Percentiles rank a stretch among this genome's conserved stretches.
phyloP scores from a whole-genome alignment of 1,140 invertebrate genomes.

The Lerema accius region DNA sequence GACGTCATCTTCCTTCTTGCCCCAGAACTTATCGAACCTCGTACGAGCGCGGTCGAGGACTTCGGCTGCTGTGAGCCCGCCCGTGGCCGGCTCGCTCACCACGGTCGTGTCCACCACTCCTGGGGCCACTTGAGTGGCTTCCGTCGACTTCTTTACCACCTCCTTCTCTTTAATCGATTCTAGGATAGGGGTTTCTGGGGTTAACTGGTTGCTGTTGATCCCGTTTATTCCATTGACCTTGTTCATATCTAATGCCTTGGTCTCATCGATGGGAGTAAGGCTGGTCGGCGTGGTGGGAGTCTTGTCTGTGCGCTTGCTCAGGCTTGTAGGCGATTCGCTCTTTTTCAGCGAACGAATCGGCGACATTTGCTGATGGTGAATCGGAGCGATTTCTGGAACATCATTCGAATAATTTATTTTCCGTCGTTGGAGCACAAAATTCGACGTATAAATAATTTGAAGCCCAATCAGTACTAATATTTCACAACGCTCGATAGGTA shows the following conservation, averaged over 20 bases:
- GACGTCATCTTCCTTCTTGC: conserved; percentile 83
- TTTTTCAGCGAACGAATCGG: conserved; percentile 78
- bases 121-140: conserved; percentile 77
- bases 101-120: conserved; percentile 78
- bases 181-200: conserved; percentile 69
- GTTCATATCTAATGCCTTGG: conserved; percentile 76
- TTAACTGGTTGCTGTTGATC: conserved; percentile 70
- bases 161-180: conserved; percentile 67
- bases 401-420: conserved; percentile 38
- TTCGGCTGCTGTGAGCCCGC: conserved; percentile 85
- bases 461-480: conserved; percentile 1
- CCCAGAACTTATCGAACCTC: conserved; percentile 95
- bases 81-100: conserved; percentile 64
- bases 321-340: conserved; percentile 75
- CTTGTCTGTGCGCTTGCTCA: conserved; percentile 77
- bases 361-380: conserved; percentile 80
- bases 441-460: neutral
- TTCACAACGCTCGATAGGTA: neutral
- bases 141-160: conserved; percentile 71
- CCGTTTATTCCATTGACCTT: conserved; percentile 74
- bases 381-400: conserved; percentile 81
- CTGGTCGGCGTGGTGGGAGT: conserved; percentile 79
- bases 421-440: conserved; percentile 12
- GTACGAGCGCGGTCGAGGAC: conserved; percentile 91
- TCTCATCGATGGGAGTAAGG: conserved; percentile 80